Evolutionary conservation across 2,113 vertebrate genomes (phyloP), one percentile per base, ranked within the genome.

Genomic region (Apus apus): DNA sequence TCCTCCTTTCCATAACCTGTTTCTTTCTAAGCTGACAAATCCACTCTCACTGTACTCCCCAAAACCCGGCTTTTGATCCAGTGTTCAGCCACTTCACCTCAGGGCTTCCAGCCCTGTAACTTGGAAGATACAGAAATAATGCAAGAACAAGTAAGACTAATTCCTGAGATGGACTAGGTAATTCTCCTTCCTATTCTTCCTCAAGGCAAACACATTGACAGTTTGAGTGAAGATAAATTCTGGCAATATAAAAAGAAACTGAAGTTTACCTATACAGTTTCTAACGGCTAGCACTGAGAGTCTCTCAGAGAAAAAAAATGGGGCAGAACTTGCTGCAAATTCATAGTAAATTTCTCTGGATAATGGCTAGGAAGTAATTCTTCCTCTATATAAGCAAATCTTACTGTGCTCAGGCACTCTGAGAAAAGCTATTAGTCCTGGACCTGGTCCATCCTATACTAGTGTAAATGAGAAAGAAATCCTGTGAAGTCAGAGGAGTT

Each of bases 161-260:
- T 94, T 91, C 86, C 87, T 91, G 87, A 90, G 85, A 92, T 89
- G 90, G 91, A 72, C 95, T 94, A 38, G 45, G 45, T 85, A 89
- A 71, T 94, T 93, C 86, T 96, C 76, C 81, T 78, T 87, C 51
- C 77, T 87, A 36, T 81, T 93, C 70, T 89, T 23, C 90, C 94
- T 27, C 45, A 72, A 95, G 94, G 91, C 84, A 96, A 91, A 72
- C 62, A 87, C 81, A 87, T 75, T 89, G 92, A 86, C 79, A 67
- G 86, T 93, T 88, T 73, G 88, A 96, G 71, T 93, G 58, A 94
- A 91, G 70, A 94, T 90, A 90, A 67, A 90, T 92, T 82, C 85
- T 90, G 72, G 43, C 60, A 81, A 38, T 87, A 85, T 87, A 84
- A 83, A 96, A 88, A 92, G 62, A 93, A 87, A 57, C 67, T 65